These are phyloP conservation scores for Laticauda colubrina DNA, from an alignment of 2,113 vertebrate genomes.

Conservation along the genomic window DNA sequence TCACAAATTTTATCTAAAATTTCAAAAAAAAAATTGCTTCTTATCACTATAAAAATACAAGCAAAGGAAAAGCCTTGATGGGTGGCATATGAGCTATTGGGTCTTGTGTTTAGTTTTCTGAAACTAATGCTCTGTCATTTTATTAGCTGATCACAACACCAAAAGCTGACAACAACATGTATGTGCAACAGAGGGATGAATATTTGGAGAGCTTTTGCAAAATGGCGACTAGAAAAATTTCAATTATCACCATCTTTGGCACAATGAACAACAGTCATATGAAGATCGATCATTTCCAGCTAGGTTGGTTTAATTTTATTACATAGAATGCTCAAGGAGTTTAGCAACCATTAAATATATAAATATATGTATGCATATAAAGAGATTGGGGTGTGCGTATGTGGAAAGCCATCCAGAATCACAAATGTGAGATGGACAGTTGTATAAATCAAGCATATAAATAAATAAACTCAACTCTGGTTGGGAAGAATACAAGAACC, in stretches of 20 bases:
- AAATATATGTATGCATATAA: background rate
- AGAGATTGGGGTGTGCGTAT: background rate
- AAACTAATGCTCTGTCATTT: slow-evolving; percentile 51
- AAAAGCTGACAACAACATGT: slow-evolving; percentile 86
- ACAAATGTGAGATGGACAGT: slow-evolving; percentile 9
- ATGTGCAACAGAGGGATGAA: slow-evolving; percentile 90
- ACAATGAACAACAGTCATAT: slow-evolving; percentile 91
- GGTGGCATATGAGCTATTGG: background rate
- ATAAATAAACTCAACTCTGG: background rate
- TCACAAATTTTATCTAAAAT: background rate
- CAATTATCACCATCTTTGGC: slow-evolving; percentile 93
- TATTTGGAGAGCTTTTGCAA: slow-evolving; percentile 98
- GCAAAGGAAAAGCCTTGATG: background rate
- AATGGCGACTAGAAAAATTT: slow-evolving; percentile 94
- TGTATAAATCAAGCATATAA: background rate
- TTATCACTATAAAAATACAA: background rate
- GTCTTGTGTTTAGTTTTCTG: background rate
- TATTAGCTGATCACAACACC: slow-evolving; percentile 90
- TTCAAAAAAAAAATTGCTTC: background rate
- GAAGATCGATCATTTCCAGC: slow-evolving; percentile 99
- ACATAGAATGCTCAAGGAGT: background rate
- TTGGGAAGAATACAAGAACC: background rate
- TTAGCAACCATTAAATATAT: background rate
- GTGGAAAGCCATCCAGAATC: slow-evolving; percentile 2
- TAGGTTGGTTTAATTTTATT: slow-evolving; percentile 73